These are phyloP conservation scores for Pentamera pediparva DNA, from an alignment of 53 echinoderm and acorn worm genomes.

Conservation along the genomic window DNA sequence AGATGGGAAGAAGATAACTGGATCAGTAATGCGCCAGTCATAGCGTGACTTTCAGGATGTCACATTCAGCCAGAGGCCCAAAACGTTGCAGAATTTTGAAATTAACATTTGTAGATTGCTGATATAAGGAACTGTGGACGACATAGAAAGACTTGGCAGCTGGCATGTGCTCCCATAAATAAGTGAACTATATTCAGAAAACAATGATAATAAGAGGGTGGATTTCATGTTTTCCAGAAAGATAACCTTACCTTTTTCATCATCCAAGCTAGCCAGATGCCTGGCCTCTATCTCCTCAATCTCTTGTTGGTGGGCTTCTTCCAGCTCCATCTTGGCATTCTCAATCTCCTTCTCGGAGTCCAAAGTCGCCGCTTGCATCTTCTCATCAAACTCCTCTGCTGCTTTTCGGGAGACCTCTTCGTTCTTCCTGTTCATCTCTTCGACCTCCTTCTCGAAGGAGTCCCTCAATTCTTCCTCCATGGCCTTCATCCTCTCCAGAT, in stretches of 20 bases:
- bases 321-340: slow-evolving; percentile 64
- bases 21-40: too few relatives aligned
- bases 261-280: slow-evolving; percentile 3
- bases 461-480: slow-evolving; percentile 23
- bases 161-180: too few relatives aligned
- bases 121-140: too few relatives aligned
- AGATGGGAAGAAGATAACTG: too few relatives aligned
- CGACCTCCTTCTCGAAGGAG: not conserved
- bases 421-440: not conserved
- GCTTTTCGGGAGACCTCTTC: slow-evolving; percentile 49
- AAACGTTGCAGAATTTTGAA: too few relatives aligned
- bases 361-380: slow-evolving; percentile 60
- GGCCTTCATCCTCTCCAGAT: slow-evolving; percentile 28
- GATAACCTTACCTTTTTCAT: slow-evolving; percentile 49
- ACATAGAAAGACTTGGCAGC: too few relatives aligned
- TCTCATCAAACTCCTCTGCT: slow-evolving; percentile 55
- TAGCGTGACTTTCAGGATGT: too few relatives aligned
- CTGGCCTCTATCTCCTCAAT: slow-evolving; percentile 51
- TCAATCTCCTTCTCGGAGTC: slow-evolving; percentile 70
- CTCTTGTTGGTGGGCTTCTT: slow-evolving; percentile 85
- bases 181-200: too few relatives aligned
- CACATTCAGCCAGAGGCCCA: too few relatives aligned
- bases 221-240: too few relatives aligned
- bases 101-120: too few relatives aligned
- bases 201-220: too few relatives aligned